Conservation (phyloP, 2,888 invertebrate species). For the Boloria selene region DNA sequence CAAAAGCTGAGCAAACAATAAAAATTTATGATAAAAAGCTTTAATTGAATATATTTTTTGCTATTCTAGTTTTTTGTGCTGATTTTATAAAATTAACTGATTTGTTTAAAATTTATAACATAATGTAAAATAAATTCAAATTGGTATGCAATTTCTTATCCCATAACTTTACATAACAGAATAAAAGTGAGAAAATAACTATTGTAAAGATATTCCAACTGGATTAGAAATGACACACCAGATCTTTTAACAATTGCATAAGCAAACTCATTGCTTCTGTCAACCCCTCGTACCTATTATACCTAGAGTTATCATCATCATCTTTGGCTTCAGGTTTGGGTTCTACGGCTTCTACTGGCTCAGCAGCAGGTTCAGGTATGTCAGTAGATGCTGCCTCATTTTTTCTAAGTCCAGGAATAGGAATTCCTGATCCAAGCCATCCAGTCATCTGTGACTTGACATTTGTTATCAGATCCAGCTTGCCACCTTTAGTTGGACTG, state of each 20-base stretch:
- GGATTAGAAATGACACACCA: constrained; percentile 48
- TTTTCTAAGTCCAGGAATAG: constrained; percentile 89
- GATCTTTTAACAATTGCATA: constrained; percentile 40
- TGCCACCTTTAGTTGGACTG: constrained; percentile 88
- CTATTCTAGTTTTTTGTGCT: constrained; percentile 18
- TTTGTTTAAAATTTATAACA: constrained; percentile 18
- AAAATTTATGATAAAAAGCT: constrained; percentile 32
- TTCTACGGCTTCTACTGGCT: constrained; percentile 69
- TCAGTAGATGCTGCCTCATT: constrained; percentile 80
- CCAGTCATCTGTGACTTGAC: constrained; percentile 94
- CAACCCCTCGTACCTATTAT: constrained; percentile 87
- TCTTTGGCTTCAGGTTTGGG: constrained; percentile 82
- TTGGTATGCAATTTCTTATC: constrained; percentile 44
- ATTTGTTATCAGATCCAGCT: constrained; percentile 92
- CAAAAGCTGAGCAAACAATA: constrained; percentile 34
- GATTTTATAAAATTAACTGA: constrained; percentile 13
- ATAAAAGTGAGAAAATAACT: neutral
- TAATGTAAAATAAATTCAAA: constrained; percentile 19
- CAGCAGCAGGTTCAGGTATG: constrained; percentile 65
- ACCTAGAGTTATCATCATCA: constrained; percentile 95
- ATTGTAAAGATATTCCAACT: neutral
- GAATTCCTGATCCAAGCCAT: constrained; percentile 90
- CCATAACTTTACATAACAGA: constrained; percentile 9
- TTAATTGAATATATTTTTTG: constrained; percentile 20
- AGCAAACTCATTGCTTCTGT: constrained; percentile 78